phyloP scores from a whole-genome alignment of 2,113 vertebrate species.

The Scortum barcoo region DNA sequence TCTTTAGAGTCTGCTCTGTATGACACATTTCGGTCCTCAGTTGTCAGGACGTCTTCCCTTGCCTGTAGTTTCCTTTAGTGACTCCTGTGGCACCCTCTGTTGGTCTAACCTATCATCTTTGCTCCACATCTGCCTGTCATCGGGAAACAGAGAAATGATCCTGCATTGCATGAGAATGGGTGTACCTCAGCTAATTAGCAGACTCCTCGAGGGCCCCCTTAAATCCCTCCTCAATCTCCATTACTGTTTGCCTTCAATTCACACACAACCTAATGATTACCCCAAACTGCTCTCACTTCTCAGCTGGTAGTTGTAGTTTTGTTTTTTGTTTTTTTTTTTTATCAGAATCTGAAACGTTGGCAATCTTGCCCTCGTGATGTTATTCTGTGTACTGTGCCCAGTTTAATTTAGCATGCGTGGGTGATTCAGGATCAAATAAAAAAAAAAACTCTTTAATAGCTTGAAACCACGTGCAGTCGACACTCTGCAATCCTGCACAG shows the following conservation, averaged over 20 bases:
- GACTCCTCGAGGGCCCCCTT: slow-evolving; percentile 34
- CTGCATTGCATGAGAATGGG: slow-evolving; percentile 59
- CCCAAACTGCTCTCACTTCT: slow-evolving; percentile 19
- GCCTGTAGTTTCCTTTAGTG: slow-evolving; percentile 53
- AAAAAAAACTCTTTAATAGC: slow-evolving; percentile 40
- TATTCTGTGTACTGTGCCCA: slow-evolving; percentile 29
- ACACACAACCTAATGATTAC: slow-evolving; percentile 44
- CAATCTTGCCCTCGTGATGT: slow-evolving; percentile 4
- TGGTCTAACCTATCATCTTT: slow-evolving; percentile 65
- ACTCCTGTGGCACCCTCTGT: slow-evolving; percentile 69
- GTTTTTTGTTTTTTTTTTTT: slow-evolving; percentile 1
- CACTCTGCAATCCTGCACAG: slow-evolving; percentile 56
- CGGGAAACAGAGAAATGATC: slow-evolving; percentile 52
- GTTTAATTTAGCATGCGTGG: slow-evolving; percentile 50
- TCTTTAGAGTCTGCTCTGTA: slow-evolving; percentile 43
- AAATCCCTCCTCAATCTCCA: slow-evolving; percentile 28
- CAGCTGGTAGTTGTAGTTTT: slow-evolving; percentile 19
- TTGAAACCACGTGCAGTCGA: slow-evolving; percentile 46
- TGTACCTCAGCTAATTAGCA: slow-evolving; percentile 61
- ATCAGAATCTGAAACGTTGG: slow-evolving; percentile 17
- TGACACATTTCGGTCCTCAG: slow-evolving; percentile 28
- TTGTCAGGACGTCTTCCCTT: slow-evolving; percentile 29
- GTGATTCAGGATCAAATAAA: background rate
- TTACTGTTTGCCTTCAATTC: slow-evolving; percentile 51
- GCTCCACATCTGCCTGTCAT: slow-evolving; percentile 58